Percentiles rank a stretch among this genome's conserved stretches.
These are phyloP conservation scores for Mus musculus DNA, from an alignment of 2,113 vertebrate species.

Conservation along the genomic window GRCm39 chr7:57489501-57490000, in stretches of 20 bases:
- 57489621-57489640: not conserved
- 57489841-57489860: not conserved
- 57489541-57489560: not conserved
- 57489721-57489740: not conserved
- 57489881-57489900: not conserved
- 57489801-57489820: not conserved
- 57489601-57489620: not conserved
- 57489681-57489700: not conserved
- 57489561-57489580: not conserved
- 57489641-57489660: not conserved
- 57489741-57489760: not conserved
- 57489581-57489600: not conserved
- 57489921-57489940: not conserved
- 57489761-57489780: not conserved
- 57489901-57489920: not conserved
- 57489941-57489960: not conserved
- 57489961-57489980: not conserved
- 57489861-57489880: not conserved
- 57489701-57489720: not conserved
- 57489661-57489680: not conserved
- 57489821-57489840: not conserved
- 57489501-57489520: not conserved
- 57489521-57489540: not conserved
- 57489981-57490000: no score
- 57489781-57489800: not conserved